Base-by-base conservation (phyloP, 2,888 invertebrate genomes). In the Poecilobothrus nobilitatus region DNA sequence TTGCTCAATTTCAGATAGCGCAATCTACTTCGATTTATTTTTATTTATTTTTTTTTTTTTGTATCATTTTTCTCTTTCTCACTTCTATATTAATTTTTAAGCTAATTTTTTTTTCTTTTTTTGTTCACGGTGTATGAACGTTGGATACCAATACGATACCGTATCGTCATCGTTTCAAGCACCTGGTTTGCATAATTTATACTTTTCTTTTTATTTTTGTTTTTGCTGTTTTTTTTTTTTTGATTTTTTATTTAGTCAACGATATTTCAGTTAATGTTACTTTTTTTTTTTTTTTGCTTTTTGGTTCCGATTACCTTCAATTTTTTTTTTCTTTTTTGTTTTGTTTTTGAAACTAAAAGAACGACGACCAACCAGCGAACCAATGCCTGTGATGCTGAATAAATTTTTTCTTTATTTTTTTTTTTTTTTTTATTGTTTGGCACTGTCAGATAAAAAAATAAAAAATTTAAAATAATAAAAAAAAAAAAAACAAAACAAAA, bases 141-240 rank as follows among this genome's bases (percentile, higher is more conserved):
- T 53, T 53, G 53, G 53, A 53, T 53, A 53, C 1, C 53, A 18
- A 10, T 10, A 53, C 53, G 53, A 41, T 41, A 41, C 9, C 4
- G 41, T 41, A 41, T 41, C 27, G 5, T 27, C 41, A 41, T 53
- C 53, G 53, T 53, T 53, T 53, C 1, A 15, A 53, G 53, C 53
- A 53, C 53, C 53, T 53, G 53, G 53, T 53, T 53, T 53, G 53
- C 53, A 53, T 53, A 53, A 53, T 53, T 53, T 53, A 53, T 53
- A 53, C 18, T 15, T 18, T 18, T 53, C 18, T 2, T 53, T 27
- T 27, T 27, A 27, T 27, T 41, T 41, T 41, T 41, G 41, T 41
- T 41, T 6, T 41, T 41, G 9, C 7, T 41, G 5, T 27, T 27
- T 27, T 27, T 27, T 4, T 27, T 4, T 27, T 27, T 27, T 27